Evolutionary conservation across 1,140 invertebrate genomes (phyloP).

Genomic region (Periplaneta americana): DNA sequence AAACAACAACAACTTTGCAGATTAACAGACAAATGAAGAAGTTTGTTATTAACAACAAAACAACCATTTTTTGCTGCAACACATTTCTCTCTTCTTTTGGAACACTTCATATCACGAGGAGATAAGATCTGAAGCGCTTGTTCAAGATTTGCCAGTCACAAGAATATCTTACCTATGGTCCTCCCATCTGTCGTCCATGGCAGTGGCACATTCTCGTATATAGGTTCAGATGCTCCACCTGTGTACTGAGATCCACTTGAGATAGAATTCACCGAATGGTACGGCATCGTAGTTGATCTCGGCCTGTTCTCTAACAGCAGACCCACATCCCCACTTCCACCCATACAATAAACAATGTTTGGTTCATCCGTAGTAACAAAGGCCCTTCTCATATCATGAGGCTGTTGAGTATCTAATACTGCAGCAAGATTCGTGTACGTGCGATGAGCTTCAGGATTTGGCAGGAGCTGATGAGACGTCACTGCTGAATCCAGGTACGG

Average conservation of each 20-base stretch:
- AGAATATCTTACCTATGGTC: neutral
- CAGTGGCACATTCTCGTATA: slow-evolving; percentile 71
- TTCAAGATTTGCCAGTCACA: too few species aligned
- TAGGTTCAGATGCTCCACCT: slow-evolving; percentile 49
- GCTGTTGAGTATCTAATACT: slow-evolving; percentile 23
- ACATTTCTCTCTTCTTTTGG: too few species aligned
- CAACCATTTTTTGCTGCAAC: too few species aligned
- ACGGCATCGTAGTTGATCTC: slow-evolving; percentile 4
- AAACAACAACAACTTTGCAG: too few species aligned
- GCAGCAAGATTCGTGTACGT: slow-evolving; percentile 63
- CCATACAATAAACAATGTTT: neutral
- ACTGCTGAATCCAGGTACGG: slow-evolving; percentile 4
- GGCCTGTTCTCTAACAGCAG: neutral
- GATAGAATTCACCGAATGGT: slow-evolving; percentile 1
- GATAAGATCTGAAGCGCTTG: too few species aligned
- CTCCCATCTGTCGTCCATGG: slow-evolving; percentile 27
- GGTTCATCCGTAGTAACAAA: slow-evolving; percentile 22
- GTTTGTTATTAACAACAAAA: too few species aligned
- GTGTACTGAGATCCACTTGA: neutral
- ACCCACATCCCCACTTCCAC: neutral
- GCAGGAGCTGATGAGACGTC: slow-evolving; percentile 32
- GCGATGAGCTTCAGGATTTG: slow-evolving; percentile 48
- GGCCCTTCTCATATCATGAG: neutral
- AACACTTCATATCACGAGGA: too few species aligned
- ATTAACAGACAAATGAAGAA: too few species aligned